Percentiles rank a stretch among this genome's conserved stretches.
phyloP scores from a whole-genome alignment of 37 sponge, comb jelly and placozoan genomes.

The Ianthella basta region DNA sequence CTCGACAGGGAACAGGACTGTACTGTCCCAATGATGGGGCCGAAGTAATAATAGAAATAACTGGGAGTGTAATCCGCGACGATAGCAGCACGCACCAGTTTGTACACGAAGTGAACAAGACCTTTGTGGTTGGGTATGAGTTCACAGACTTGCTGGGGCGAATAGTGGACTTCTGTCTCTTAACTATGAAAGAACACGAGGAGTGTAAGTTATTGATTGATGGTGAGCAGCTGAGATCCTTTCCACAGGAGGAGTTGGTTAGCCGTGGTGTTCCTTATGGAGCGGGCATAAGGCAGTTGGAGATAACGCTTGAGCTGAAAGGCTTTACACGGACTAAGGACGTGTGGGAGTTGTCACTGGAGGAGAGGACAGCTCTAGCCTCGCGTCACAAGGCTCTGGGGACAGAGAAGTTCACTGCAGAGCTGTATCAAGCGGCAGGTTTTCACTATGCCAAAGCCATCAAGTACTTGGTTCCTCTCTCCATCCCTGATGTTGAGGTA shows the following conservation, averaged over 20 bases:
- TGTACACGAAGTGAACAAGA: neutral
- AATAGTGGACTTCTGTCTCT: slow-evolving; percentile 33
- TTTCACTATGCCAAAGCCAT: slow-evolving; percentile 56
- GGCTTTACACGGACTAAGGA: slow-evolving; percentile 44
- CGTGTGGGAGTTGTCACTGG: slow-evolving; percentile 47
- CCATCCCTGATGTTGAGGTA: neutral
- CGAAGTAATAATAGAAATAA: slow-evolving; percentile 31
- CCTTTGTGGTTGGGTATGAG: slow-evolving; percentile 14
- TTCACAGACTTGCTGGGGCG: slow-evolving; percentile 6
- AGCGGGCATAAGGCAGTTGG: neutral
- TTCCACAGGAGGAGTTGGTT: neutral
- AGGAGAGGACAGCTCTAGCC: slow-evolving; percentile 43
- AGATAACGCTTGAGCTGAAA: slow-evolving; percentile 37
- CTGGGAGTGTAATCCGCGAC: slow-evolving; percentile 19
- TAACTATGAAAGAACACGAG: slow-evolving; percentile 49
- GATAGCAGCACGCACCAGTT: neutral
- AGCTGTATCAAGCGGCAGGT: slow-evolving; percentile 28
- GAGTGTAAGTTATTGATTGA: neutral
- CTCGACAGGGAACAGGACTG: slow-evolving; percentile 34
- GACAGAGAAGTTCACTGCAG: slow-evolving; percentile 37
- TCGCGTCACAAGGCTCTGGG: slow-evolving; percentile 49
- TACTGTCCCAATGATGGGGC: slow-evolving; percentile 49
- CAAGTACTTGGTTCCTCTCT: slow-evolving; percentile 42
- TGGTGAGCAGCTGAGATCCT: neutral
- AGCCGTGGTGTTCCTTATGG: neutral